A percentile compares a stretch with the other conserved stretches of the same genome.
These are phyloP conservation scores for Noctua janthina DNA, from an alignment of 2,888 invertebrate species.

Conservation along the genomic window DNA sequence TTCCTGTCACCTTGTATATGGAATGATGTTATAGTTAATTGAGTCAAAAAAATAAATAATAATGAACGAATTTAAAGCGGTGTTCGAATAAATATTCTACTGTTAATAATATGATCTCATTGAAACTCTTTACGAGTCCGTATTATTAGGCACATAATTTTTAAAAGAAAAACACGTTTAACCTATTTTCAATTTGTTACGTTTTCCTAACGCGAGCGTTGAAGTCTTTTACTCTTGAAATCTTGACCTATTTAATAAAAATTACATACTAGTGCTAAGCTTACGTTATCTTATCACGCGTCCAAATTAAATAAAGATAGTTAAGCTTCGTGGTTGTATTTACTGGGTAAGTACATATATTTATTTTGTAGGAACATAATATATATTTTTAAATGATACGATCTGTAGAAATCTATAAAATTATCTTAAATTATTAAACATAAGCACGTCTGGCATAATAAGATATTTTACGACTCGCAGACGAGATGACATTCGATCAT, in stretches of 20 bases:
- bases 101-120: neutral
- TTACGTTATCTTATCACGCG: slow-evolving; percentile 6
- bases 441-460: neutral
- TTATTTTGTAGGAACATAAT: neutral
- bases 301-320: neutral
- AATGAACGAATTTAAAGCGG: neutral
- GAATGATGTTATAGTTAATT: too few relatives aligned
- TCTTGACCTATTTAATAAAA: slow-evolving; percentile 35
- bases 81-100: neutral
- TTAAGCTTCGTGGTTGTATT: too few relatives aligned
- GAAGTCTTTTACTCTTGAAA: slow-evolving; percentile 65
- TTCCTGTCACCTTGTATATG: too few relatives aligned
- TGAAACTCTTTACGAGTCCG: neutral
- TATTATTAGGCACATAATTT: neutral
- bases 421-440: slow-evolving; percentile 29
- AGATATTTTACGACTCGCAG: slow-evolving; percentile 17
- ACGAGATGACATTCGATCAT: slow-evolving; percentile 11
- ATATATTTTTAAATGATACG: slow-evolving; percentile 1
- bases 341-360: neutral
- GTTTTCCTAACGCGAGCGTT: slow-evolving; percentile 46
- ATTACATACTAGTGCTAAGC: slow-evolving; percentile 10
- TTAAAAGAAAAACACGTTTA: neutral
- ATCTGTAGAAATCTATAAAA: neutral
- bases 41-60: too few relatives aligned
- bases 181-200: neutral